Base-by-base conservation (phyloP, 1,140 invertebrate genomes). In the Papilio machaon region DNA sequence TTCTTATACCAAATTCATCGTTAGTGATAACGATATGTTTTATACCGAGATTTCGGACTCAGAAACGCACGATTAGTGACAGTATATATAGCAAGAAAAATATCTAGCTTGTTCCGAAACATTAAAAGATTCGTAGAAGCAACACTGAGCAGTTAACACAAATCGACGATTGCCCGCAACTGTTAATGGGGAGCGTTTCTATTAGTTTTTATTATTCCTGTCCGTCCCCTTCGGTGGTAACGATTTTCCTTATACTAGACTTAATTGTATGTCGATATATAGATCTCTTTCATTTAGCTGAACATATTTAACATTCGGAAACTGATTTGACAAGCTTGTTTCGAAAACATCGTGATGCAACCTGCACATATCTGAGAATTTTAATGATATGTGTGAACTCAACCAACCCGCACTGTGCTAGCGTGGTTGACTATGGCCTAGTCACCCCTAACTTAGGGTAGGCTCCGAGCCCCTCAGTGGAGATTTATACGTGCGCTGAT, bases 161-260 rank as follows among this genome's bases (percentile, higher is more conserved):
- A 80, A 86, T 88, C 87, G 87, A 85, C 84, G 83, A 86, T 86
- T 79, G 83, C 73, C 82, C 80, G 79, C 54, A 67, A 79, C 86
- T 87, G 85, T 86, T 87, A 85, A 87, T 85, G 81, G 85, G 58
- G 60, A 82, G 76, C 81, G 76, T 84, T 87, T 84, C 87, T 88
- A 88, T 88, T 87, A 87, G 87, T 88, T 88, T 88, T 88, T 88
- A 88, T 88, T 86, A 87, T 86, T 83, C 82, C 84, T 67, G 83
- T 80, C 77, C 81, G 54, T 43, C 76, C 77, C 77, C 38, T 30
- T 46, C 43, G 11, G 35, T 11, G 82, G 81, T 84, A 87, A 85
- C 86, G 84, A 82, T 89, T 89, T 89, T 89, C 86, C 87, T 87
- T 87, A 89, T 89, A 75, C 83, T 81, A 67, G 30, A 58, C 35